Percentiles rank a stretch among this genome's conserved stretches.
Evolutionary conservation across 2,888 invertebrate species (phyloP).

Genomic region (Luffia ferchaultella): DNA sequence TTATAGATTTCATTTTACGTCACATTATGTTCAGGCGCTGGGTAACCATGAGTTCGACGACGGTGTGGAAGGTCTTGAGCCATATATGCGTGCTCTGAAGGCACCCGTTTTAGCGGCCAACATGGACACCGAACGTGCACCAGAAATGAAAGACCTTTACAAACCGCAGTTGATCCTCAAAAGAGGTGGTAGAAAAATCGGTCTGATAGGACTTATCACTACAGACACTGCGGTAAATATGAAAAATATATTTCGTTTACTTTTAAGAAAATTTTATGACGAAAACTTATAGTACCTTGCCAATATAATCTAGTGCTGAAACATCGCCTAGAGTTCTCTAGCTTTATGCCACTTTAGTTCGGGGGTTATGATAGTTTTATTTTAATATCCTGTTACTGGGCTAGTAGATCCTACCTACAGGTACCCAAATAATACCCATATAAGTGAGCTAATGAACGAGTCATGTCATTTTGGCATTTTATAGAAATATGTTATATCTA

Average conservation of each 20-base stretch:
- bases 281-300: neutral
- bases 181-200: constrained; percentile 73
- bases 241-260: neutral
- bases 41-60: constrained; percentile 92
- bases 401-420: no score
- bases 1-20: no score
- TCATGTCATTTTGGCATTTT: no score
- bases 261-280: no score
- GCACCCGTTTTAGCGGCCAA: constrained; percentile 80
- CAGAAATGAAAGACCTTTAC: constrained; percentile 68
- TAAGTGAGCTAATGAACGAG: no score
- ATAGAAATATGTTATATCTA: no score
- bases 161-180: constrained; percentile 71
- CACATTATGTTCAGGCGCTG: no score
- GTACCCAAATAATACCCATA: no score
- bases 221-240: constrained; percentile 67
- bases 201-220: constrained; percentile 80
- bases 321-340: neutral
- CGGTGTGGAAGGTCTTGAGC: constrained; percentile 73
- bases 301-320: neutral
- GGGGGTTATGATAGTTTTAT: no score
- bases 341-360: no score
- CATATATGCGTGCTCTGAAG: constrained; percentile 70
- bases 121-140: constrained; percentile 74
- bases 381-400: no score